Base-by-base conservation (phyloP, 2,113 vertebrate genomes). In the Seriola aureovittata region DNA sequence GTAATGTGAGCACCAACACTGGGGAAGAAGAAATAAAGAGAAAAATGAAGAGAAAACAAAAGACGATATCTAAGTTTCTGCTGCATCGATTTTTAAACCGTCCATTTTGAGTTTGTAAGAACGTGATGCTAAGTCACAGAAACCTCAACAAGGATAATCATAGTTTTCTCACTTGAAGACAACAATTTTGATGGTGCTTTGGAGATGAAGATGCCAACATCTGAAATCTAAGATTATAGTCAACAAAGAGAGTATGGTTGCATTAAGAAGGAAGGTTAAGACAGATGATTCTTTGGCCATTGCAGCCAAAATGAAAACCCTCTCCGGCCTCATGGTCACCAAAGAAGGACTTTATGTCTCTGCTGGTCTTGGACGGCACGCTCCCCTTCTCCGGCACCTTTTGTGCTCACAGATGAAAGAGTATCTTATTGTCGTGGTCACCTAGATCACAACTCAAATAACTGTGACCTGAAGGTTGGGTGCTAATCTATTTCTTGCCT, bases 381-480 rank as follows among this genome's bases (percentile, higher is more conserved):
- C 62, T 70, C 17, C 11, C 46, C 52, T 32, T 64, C 40, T 80
- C 19, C 1, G 54, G 63, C 74, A 78, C 63, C 63, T 82, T 86
- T 77, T 81, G 70, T 82, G 40, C 60, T 82, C 23, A 42, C 25
- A 52, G 57, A 88, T 81, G 48, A 89, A 79, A 80, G 50, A 85
- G 74, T 55, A 68, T 81, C 63, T 70, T 68, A 70, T 83, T 85
- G 87, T 81, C 73, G 71, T 44, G 76, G 78, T 84, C 86, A 82
- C 71, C 46, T 6, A 16, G 63, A 83, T 83, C 79, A 81, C 81
- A 74, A 68, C 75, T 87, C 67, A 88, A 87, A 84, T 81, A 73
- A 86, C 58, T 79, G 42, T 83, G 87, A 77, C 84, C 89, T 63
- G 63, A 81, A 85, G 69, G 81, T 79, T 80, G 78, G 75, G 55